Evolutionary conservation across 92 coral and sea anemone genomes (phyloP).

Genomic region (Phymanthus crucifer): DNA sequence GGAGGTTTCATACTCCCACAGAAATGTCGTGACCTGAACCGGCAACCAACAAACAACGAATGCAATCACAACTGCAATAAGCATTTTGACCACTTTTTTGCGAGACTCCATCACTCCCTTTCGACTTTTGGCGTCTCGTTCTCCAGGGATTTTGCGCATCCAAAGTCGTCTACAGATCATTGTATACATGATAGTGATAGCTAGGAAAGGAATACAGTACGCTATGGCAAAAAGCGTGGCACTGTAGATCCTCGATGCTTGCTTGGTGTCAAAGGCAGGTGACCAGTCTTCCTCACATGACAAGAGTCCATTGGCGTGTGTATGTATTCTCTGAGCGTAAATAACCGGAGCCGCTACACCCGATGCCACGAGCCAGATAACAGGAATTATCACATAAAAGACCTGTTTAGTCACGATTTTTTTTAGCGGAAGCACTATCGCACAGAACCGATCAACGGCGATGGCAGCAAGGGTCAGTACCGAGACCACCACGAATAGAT

Average conservation of each 20-base stretch:
- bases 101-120: constrained; percentile 55
- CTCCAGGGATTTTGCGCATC: constrained; percentile 82
- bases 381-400: constrained; percentile 46
- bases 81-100: constrained; percentile 75
- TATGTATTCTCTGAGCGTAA: constrained; percentile 51
- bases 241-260: constrained; percentile 56
- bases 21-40: constrained; percentile 52
- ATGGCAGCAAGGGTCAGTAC: constrained; percentile 82
- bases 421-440: constrained; percentile 78
- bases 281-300: constrained; percentile 77
- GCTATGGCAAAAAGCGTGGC: constrained; percentile 67
- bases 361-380: constrained; percentile 70
- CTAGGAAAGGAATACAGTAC: constrained; percentile 75
- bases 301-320: constrained; percentile 8
- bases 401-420: constrained; percentile 68
- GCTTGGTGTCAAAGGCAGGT: constrained; percentile 49
- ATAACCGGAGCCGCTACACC: constrained; percentile 75
- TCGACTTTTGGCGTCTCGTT: constrained; percentile 7
- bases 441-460: constrained; percentile 89
- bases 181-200: constrained; percentile 73
- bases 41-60: constrained; percentile 79
- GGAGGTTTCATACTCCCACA: constrained; percentile 25
- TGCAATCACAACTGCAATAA: constrained; percentile 62
- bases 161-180: constrained; percentile 74
- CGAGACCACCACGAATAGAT: constrained; percentile 70